phyloP scores from a whole-genome alignment of 2,113 vertebrate species.

The Cygnus buccinator region DNA sequence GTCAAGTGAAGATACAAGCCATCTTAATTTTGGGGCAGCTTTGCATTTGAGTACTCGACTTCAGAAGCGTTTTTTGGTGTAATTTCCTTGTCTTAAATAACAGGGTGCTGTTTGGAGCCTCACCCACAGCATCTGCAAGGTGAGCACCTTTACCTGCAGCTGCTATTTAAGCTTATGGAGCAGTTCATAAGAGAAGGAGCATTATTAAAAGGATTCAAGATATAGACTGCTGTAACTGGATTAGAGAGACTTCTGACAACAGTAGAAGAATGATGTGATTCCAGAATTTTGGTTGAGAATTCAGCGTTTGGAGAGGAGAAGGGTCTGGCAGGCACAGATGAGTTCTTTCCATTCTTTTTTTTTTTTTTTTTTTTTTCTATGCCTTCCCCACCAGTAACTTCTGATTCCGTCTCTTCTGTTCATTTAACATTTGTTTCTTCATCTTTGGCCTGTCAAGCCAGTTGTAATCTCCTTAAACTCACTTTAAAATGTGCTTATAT shows the following conservation, averaged over 20 bases:
- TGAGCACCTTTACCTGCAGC: neutral
- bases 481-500: neutral
- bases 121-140: neutral
- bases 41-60: neutral
- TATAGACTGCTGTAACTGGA: neutral
- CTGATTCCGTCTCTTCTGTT: neutral
- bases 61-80: neutral
- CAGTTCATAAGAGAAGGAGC: neutral
- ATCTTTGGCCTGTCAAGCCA: neutral
- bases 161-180: neutral
- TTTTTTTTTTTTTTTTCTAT: neutral
- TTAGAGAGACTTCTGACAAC: neutral
- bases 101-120: neutral
- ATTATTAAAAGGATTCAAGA: neutral
- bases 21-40: neutral
- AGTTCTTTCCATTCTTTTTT: neutral
- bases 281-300: neutral
- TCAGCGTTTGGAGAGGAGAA: neutral
- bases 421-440: neutral
- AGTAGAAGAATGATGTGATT: accelerated
- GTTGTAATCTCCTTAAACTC: neutral
- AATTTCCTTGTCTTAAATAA: neutral
- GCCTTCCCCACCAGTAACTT: neutral
- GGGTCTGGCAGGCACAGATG: neutral
- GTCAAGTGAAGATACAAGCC: neutral